phyloP scores from a whole-genome alignment of 92 coral and sea anemone species.

The Actinostola sp. region DNA sequence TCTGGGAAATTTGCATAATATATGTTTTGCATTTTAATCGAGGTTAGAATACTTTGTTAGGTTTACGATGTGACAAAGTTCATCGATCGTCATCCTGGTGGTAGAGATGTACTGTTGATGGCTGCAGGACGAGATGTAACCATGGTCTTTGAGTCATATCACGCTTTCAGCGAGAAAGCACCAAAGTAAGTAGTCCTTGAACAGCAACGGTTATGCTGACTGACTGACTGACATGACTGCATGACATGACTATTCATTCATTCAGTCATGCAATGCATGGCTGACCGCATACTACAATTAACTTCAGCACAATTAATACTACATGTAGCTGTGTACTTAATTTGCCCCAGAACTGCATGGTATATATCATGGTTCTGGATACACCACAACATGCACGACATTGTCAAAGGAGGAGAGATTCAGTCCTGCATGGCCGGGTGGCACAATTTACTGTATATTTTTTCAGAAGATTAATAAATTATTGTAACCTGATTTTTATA shows the following conservation, averaged over 20 bases:
- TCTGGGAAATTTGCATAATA: not conserved
- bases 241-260: not conserved
- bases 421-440: too few species aligned
- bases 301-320: too few species aligned
- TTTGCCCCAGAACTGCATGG: too few species aligned
- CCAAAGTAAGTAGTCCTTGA: conserved; percentile 44
- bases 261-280: too few species aligned
- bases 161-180: conserved; percentile 67
- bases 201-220: too few species aligned
- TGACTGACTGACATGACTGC: too few species aligned
- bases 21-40: not conserved
- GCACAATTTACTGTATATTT: not conserved
- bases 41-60: conserved; percentile 7
- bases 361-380: too few species aligned
- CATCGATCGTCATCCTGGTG: conserved; percentile 88
- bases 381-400: too few species aligned
- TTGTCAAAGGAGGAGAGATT: too few species aligned
- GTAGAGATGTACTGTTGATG: conserved; percentile 75
- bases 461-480: not conserved
- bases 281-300: too few species aligned
- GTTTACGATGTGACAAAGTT: conserved; percentile 87
- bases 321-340: too few species aligned
- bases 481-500: not conserved
- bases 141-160: conserved; percentile 73
- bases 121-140: conserved; percentile 90